Evolutionary conservation across 2,797 vertebrate species (phyloP).

Genomic region (Liasis olivaceus): DNA sequence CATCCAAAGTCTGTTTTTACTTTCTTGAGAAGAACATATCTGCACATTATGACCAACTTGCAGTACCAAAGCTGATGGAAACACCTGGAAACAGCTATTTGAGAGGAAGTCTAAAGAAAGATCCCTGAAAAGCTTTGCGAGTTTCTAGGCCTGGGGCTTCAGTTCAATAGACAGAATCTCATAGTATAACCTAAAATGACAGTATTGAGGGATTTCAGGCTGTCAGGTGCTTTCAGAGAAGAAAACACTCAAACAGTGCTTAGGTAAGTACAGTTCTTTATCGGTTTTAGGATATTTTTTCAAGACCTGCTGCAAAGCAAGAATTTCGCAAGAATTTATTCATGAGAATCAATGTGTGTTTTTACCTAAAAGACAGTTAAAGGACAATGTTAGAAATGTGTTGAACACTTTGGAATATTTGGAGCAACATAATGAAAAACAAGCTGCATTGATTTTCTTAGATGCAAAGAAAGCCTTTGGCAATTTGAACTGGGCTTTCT

Average conservation of each 20-base stretch:
- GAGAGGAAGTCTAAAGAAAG: background rate
- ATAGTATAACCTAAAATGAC: slow-evolving; percentile 25
- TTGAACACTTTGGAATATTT: no score
- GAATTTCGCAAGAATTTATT: no score
- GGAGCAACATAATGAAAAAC: no score
- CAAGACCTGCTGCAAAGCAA: background rate
- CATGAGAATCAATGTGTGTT: no score
- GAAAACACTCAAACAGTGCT: background rate
- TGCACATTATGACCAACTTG: background rate
- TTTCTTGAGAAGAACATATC: background rate
- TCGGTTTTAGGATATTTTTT: background rate
- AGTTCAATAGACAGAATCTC: background rate
- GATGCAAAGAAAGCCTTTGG: no score
- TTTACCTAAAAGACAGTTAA: no score
- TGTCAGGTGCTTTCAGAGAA: background rate
- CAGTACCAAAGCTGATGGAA: background rate
- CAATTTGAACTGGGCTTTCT: no score
- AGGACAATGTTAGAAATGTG: no score
- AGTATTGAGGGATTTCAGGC: background rate
- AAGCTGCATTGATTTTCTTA: no score
- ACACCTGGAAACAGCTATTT: background rate
- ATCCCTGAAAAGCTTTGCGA: background rate
- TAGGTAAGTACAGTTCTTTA: background rate
- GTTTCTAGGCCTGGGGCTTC: background rate
- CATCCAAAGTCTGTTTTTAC: background rate